Base-by-base conservation (phyloP, 2,113 vertebrate species). In the Pedetes capensis region DNA sequence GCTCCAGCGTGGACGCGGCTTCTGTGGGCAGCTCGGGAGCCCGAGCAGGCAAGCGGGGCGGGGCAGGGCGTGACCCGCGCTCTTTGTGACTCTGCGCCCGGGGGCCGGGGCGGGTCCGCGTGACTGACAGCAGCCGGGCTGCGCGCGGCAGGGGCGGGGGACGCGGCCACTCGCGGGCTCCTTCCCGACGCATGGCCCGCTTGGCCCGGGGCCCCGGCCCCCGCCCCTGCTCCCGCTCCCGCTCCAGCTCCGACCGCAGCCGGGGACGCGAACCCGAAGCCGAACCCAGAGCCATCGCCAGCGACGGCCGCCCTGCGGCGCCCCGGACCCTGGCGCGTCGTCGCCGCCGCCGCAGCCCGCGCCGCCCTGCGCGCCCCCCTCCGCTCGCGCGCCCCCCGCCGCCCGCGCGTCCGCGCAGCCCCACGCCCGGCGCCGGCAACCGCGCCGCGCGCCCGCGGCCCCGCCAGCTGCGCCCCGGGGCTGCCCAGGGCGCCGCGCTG, bases 31-130 rank as follows among this genome's bases (percentile, higher is more conserved):
- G 39, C 39, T 14, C 27, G 78, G 39, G 18, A 72, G 25, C 61
- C 55, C 4, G 69, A 5, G 53, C 34, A n/a, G 53, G 23, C 16
- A 57, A n/a, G 16, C 20, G 37, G 63, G 79, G n/a, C 44, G 88
- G 88, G 91, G 59, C 87, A 10, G 47, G 55, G 72, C 82, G 89
- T 96, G 93, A 91, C 95, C 42, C 71, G 11, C 1, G 3, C 66
- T 74, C 95, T 97, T 96, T 96, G 49, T 96, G 96, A 96, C 96
- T 71, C 78, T 85, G 87, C 6, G 42, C 42, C 87, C 42, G 83
- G 57, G 53, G 8, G 22, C 63, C 20, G 3, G 72, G 59, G 55
- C 13, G 27, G 53, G 68, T 42, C 84, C 29, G 9, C 32, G 57
- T 44, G 84, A 63, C 42, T 59, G n/a, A n/a, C n/a, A n/a, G n/a